phyloP scores from a whole-genome alignment of 1,140 invertebrate genomes.

The Drosophila trapezifrons region DNA sequence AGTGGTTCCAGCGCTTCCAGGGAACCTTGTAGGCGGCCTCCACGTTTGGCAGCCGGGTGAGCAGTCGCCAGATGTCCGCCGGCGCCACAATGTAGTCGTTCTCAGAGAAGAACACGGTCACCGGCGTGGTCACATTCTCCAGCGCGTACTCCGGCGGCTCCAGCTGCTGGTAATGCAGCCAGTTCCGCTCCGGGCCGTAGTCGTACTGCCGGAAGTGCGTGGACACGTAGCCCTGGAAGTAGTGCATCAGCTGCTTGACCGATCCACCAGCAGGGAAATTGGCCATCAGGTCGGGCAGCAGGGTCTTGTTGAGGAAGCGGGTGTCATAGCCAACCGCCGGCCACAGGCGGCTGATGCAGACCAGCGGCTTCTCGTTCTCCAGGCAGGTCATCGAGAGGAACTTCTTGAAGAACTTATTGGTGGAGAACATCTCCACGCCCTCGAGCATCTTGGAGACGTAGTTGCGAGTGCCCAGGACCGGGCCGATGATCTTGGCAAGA shows the following conservation, averaged over 20 bases:
- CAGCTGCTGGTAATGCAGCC: constrained; percentile 84
- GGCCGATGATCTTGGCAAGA: constrained; percentile 80
- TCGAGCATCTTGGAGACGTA: constrained; percentile 85
- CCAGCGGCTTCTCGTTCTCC: constrained; percentile 79
- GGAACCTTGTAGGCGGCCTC: constrained; percentile 85
- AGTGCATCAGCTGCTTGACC: constrained; percentile 85
- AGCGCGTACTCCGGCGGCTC: constrained; percentile 86
- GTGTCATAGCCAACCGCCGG: constrained; percentile 85
- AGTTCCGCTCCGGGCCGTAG: constrained; percentile 84
- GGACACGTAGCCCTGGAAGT: constrained; percentile 84
- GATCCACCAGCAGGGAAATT: constrained; percentile 85
- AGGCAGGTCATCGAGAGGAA: constrained; percentile 85
- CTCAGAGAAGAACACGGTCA: constrained; percentile 87
- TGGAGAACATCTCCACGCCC: constrained; percentile 86
- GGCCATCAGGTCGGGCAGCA: constrained; percentile 85
- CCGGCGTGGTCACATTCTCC: constrained; percentile 87
- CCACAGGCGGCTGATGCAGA: constrained; percentile 87
- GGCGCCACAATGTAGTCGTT: constrained; percentile 86
- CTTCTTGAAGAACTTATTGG: constrained; percentile 84
- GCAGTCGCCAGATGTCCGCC: constrained; percentile 87
- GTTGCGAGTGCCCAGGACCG: constrained; percentile 77
- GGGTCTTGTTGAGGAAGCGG: constrained; percentile 84
- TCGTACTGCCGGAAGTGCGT: constrained; percentile 84
- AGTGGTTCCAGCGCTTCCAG: constrained; percentile 88
- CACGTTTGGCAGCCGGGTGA: constrained; percentile 74